Evolutionary conservation across 2,888 invertebrate species (phyloP).

Genomic region (Eugnorisma glareosa): DNA sequence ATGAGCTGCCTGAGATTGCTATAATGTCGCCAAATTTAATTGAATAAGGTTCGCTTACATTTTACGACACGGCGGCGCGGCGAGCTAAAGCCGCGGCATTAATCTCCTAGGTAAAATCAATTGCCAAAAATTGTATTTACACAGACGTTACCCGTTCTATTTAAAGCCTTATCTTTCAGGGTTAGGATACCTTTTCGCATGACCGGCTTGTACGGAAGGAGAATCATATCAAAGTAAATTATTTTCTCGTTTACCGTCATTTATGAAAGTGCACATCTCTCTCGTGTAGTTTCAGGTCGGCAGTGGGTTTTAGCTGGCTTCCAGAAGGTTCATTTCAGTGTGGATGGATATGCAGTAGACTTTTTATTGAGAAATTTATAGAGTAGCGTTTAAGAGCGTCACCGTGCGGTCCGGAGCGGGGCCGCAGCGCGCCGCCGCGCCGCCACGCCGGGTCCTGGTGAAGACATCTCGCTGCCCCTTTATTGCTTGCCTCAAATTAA

Average conservation of each 20-base stretch:
- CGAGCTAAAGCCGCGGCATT: slow-evolving; percentile 85
- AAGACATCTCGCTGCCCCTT: slow-evolving; percentile 87
- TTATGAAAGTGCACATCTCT: slow-evolving; percentile 84
- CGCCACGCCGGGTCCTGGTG: slow-evolving; percentile 72
- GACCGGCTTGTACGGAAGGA: slow-evolving; percentile 75
- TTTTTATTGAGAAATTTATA: slow-evolving; percentile 88
- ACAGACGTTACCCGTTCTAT: slow-evolving; percentile 68
- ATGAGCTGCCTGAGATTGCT: slow-evolving; percentile 87
- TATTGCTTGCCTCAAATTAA: slow-evolving; percentile 90
- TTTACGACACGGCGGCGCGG: slow-evolving; percentile 84
- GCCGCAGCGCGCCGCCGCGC: slow-evolving; percentile 52
- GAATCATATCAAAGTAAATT: slow-evolving; percentile 88
- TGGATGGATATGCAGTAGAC: slow-evolving; percentile 70
- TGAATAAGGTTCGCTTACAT: slow-evolving; percentile 90
- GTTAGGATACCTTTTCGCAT: slow-evolving; percentile 78
- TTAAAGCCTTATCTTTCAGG: slow-evolving; percentile 73
- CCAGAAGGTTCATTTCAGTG: slow-evolving; percentile 80
- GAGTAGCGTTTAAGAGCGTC: slow-evolving; percentile 85
- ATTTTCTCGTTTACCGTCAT: slow-evolving; percentile 85
- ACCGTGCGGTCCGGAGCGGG: slow-evolving; percentile 69
- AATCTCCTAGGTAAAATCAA: slow-evolving; percentile 88
- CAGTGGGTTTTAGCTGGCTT: slow-evolving; percentile 73
- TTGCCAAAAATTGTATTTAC: slow-evolving; percentile 88
- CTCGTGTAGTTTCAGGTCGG: slow-evolving; percentile 64
- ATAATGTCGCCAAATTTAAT: slow-evolving; percentile 89